Conservation (phyloP, 2,888 invertebrate species). For the Dimorphilus gyrociliatus region DNA sequence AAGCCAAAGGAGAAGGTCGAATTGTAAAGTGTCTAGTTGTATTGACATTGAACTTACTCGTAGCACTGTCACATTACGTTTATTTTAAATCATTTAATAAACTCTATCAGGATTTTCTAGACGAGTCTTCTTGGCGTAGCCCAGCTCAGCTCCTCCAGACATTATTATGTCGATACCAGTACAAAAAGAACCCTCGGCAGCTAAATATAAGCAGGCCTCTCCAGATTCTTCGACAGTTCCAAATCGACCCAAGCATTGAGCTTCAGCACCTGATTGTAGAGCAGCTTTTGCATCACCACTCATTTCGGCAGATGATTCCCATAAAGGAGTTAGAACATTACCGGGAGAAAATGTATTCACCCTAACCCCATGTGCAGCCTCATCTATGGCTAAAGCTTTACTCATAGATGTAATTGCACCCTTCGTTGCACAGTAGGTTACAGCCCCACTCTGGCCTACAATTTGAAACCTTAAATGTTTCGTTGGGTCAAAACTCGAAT, state of each 20-base stretch:
- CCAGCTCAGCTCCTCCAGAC: slow-evolving; percentile 33
- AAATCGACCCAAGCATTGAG: slow-evolving; percentile 29
- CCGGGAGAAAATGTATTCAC: slow-evolving; percentile 34
- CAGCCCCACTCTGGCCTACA: slow-evolving; percentile 26
- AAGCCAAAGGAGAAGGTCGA: slow-evolving; percentile 15
- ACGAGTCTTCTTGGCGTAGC: slow-evolving; percentile 16
- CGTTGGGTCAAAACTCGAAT: too few relatives aligned
- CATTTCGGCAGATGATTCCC: slow-evolving; percentile 16
- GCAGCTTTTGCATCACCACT: slow-evolving; percentile 14
- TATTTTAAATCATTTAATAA: too few relatives aligned
- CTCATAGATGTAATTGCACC: slow-evolving; percentile 30
- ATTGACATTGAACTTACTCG: too few relatives aligned
- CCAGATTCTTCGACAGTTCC: slow-evolving; percentile 32
- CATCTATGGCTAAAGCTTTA: slow-evolving; percentile 31
- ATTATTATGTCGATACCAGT: slow-evolving; percentile 31
- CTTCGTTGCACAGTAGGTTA: slow-evolving; percentile 32
- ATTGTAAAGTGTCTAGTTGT: slow-evolving; percentile 15
- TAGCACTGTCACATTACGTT: too few relatives aligned
- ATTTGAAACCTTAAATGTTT: too few relatives aligned
- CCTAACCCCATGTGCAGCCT: slow-evolving; percentile 24
- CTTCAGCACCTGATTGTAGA: slow-evolving; percentile 18
- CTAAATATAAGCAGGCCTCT: slow-evolving; percentile 27
- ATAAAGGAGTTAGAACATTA: slow-evolving; percentile 32
- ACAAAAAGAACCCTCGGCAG: slow-evolving; percentile 32
- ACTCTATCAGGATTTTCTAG: slow-evolving; percentile 15